phyloP scores from a whole-genome alignment of 2,888 invertebrate species.

The Drosophila antonietae region DNA sequence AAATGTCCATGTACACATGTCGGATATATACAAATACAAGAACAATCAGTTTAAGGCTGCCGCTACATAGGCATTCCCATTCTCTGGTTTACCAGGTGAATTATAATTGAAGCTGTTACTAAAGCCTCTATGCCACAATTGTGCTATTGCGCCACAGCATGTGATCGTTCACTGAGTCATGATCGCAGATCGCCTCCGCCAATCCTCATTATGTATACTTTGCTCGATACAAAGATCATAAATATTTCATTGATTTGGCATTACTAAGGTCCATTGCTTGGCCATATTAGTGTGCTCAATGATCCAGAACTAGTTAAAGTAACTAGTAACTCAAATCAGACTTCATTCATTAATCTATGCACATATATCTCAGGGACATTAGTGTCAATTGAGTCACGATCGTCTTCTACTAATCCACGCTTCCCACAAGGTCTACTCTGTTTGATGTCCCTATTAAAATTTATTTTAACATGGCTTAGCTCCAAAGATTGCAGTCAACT shows the following conservation, averaged over 20 bases:
- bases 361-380: not conserved
- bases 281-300: too few species aligned
- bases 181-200: not conserved
- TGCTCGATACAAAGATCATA: not conserved
- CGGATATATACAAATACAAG: not conserved
- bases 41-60: conserved; percentile 10
- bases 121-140: not conserved
- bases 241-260: not conserved
- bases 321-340: too few species aligned
- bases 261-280: not conserved
- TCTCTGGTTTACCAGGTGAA: not conserved
- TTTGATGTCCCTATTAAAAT: not conserved
- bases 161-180: not conserved
- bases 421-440: not conserved
- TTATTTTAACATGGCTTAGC: not conserved
- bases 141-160: not conserved
- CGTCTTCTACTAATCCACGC: not conserved
- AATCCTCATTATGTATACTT: too few species aligned
- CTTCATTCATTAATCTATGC: not conserved
- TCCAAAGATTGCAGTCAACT: conserved; percentile 8
- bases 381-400: not conserved
- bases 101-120: not conserved
- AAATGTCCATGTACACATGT: not conserved
- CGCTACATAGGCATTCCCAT: conserved; percentile 16
- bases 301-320: not conserved